A percentile compares a stretch with the other conserved stretches of the same genome.
Evolutionary conservation across 1,140 invertebrate genomes (phyloP).

Genomic region (Asbolus verrucosus): DNA sequence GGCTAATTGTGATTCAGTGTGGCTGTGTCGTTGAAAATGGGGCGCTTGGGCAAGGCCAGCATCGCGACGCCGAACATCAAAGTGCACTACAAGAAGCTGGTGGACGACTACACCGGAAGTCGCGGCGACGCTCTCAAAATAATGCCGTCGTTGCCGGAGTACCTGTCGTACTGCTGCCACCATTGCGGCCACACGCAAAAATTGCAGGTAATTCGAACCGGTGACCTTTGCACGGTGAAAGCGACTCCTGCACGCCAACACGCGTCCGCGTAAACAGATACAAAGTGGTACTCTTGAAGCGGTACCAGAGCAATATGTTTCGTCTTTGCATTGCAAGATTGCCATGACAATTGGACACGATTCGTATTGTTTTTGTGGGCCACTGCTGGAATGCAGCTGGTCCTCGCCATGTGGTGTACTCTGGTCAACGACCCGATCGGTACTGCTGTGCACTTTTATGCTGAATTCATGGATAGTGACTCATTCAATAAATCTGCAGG

Average conservation of each 20-base stretch:
- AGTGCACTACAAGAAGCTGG: constrained; percentile 72
- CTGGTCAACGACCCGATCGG: constrained; percentile 48
- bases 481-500: constrained; percentile 38
- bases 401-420: constrained; percentile 49
- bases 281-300: constrained; percentile 27
- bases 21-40: constrained; percentile 65
- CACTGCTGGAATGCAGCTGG: constrained; percentile 49
- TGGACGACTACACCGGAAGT: constrained; percentile 67
- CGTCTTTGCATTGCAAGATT: too few species aligned
- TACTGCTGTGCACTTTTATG: constrained; percentile 5
- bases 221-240: constrained; percentile 41
- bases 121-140: constrained; percentile 59
- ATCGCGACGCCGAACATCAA: constrained; percentile 67
- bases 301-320: not conserved
- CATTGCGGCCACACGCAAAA: constrained; percentile 74
- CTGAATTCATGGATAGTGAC: constrained; percentile 31
- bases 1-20: constrained; percentile 15
- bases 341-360: constrained; percentile 17
- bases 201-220: constrained; percentile 68
- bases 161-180: constrained; percentile 74
- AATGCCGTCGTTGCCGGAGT: constrained; percentile 69
- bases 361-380: constrained; percentile 50
- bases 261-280: too few species aligned
- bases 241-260: constrained; percentile 36
- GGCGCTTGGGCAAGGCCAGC: constrained; percentile 66